A percentile compares a stretch with the other conserved stretches of the same genome.
Conservation (phyloP, 2,113 vertebrate species). For the Clarias batrachus region DNA sequence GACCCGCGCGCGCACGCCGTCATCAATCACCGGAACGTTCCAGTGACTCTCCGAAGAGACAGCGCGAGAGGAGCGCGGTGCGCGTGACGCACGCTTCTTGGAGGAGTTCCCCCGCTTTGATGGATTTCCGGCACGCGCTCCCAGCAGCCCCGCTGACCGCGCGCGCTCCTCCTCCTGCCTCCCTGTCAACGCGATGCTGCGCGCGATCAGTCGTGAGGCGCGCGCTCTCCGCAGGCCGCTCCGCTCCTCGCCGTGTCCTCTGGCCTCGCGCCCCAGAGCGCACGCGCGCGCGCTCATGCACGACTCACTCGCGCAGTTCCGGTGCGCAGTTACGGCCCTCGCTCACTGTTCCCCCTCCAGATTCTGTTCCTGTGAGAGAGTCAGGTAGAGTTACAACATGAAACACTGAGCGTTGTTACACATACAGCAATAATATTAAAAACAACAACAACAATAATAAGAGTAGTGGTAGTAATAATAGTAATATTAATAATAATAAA, state of each 20-base stretch:
- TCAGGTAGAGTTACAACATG: neutral
- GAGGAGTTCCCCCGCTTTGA: slow-evolving; percentile 68
- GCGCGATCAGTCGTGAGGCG: slow-evolving; percentile 56
- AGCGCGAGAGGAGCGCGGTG: slow-evolving; percentile 36
- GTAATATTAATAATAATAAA: neutral
- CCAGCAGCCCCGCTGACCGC: slow-evolving; percentile 66
- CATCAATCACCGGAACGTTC: slow-evolving; percentile 64
- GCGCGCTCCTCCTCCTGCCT: slow-evolving; percentile 65
- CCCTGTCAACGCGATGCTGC: slow-evolving; percentile 70
- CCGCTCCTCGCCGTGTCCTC: slow-evolving; percentile 67
- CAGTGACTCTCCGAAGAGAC: slow-evolving; percentile 48
- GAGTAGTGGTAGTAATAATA: neutral
- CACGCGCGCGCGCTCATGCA: neutral
- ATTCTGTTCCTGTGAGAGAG: neutral
- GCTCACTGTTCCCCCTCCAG: neutral
- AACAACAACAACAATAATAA: neutral
- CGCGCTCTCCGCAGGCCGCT: slow-evolving; percentile 57
- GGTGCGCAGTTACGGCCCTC: neutral
- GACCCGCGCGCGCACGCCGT: slow-evolving; percentile 53
- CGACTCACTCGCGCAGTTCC: neutral
- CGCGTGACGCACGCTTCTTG: slow-evolving; percentile 53
- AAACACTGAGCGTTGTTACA: too few relatives aligned
- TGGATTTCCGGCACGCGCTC: slow-evolving; percentile 67
- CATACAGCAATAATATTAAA: too few relatives aligned
- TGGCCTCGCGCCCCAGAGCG: slow-evolving; percentile 39